Evolutionary conservation across 2,888 invertebrate species (phyloP).

Genomic region (Malthinus seriepunctatus): DNA sequence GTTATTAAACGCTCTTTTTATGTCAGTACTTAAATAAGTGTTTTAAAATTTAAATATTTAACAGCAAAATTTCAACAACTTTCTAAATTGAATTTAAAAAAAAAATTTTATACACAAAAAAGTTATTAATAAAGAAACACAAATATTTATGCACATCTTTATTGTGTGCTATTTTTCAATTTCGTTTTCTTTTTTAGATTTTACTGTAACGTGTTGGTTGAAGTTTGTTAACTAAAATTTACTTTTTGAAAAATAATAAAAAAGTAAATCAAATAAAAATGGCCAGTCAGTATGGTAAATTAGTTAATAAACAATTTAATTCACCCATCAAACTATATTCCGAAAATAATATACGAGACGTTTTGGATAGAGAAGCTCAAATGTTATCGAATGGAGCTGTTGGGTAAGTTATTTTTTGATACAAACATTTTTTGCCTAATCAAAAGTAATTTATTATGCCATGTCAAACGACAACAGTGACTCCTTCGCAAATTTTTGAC

Average conservation of each 20-base stretch:
- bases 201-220: no score
- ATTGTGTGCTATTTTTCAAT: not conserved
- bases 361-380: conserved; percentile 76
- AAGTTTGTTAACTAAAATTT: no score
- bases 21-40: no score
- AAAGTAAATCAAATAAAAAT: conserved; percentile 55
- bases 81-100: not conserved
- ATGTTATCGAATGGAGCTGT: conserved; percentile 78
- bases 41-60: conserved; percentile 1
- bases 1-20: no score
- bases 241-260: not conserved
- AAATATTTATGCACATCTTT: conserved; percentile 3
- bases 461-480: no score
- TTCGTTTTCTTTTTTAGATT: no score
- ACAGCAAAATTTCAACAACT: conserved; percentile 5
- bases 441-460: not conserved
- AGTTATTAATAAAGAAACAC: not conserved
- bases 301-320: conserved; percentile 90
- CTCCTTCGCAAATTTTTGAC: no score
- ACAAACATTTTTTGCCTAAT: not conserved
- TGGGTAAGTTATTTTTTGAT: conserved; percentile 64
- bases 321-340: conserved; percentile 87
- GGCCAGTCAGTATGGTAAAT: conserved; percentile 69
- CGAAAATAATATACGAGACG: conserved; percentile 77
- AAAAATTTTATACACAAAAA: not conserved